phyloP scores from a whole-genome alignment of 2,888 invertebrate species.

The Micoletzkya japonica region DNA sequence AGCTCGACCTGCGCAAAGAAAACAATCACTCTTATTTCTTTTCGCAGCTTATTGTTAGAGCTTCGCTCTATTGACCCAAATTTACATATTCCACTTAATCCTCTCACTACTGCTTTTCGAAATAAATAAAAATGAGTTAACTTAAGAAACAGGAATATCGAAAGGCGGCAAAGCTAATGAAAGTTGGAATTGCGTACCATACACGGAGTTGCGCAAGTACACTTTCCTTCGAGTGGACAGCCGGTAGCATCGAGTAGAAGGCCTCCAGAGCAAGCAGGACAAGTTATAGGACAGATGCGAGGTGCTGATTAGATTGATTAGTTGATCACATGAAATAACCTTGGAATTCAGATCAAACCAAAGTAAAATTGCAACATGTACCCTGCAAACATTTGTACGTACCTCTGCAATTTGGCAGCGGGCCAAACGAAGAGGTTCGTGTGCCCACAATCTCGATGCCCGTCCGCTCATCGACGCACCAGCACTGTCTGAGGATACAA shows the following conservation, averaged over 20 bases:
- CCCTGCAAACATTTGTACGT: neutral
- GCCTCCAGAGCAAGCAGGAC: constrained; percentile 37
- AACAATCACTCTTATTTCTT: no score
- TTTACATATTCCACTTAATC: no score
- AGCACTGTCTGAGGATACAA: constrained; percentile 36
- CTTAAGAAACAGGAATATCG: neutral
- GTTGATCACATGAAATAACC: neutral
- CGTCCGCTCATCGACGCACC: constrained; percentile 33
- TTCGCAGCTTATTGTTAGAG: no score
- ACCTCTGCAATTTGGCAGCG: constrained; percentile 41
- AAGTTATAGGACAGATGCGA: constrained; percentile 23
- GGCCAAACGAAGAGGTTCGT: constrained; percentile 29
- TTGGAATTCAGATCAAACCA: no score
- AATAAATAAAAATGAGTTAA: no score
- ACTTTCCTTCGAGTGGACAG: constrained; percentile 48
- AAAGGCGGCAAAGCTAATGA: no score
- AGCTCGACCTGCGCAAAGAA: neutral
- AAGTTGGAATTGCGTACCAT: no score
- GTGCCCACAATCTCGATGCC: constrained; percentile 36
- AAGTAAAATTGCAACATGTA: neutral
- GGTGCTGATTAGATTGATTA: neutral
- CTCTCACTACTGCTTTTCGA: no score
- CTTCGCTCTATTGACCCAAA: no score
- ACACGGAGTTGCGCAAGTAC: constrained; percentile 45
- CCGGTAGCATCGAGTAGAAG: constrained; percentile 40